phyloP scores from a whole-genome alignment of 2,888 invertebrate species.

The Endomychus coccineus region DNA sequence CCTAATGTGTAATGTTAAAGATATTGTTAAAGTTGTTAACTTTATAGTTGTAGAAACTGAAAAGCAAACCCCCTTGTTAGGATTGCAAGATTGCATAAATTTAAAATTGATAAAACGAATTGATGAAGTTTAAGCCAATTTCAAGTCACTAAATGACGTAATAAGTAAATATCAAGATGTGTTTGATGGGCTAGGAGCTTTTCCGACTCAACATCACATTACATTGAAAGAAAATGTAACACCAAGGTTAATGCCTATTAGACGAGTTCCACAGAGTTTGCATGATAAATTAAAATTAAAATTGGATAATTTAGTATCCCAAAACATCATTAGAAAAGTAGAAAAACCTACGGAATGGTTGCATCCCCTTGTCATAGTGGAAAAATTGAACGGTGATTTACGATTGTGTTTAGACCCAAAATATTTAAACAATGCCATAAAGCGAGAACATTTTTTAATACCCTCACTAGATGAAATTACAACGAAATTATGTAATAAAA shows the following conservation, averaged over 20 bases:
- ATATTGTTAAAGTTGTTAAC: not conserved
- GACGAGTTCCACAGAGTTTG: conserved; percentile 12
- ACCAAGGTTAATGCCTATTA: conserved; percentile 10
- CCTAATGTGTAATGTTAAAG: conserved; percentile 10
- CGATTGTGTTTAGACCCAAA: conserved; percentile 20
- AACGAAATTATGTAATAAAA: conserved; percentile 15
- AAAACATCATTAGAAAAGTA: conserved; percentile 6
- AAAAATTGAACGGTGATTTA: conserved; percentile 19
- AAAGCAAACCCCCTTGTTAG: conserved; percentile 6
- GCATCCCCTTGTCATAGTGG: conserved; percentile 19
- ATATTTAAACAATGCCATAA: conserved; percentile 15
- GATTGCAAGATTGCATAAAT: conserved; percentile 1
- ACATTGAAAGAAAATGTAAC: conserved; percentile 14
- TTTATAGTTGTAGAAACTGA: conserved; percentile 22
- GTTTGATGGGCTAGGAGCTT: conserved; percentile 14
- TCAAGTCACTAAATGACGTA: no score
- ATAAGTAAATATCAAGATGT: conserved; percentile 7
- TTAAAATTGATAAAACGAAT: conserved; percentile 1
- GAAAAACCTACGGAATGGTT: conserved; percentile 16
- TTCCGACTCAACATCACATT: conserved; percentile 13
- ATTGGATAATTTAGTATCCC: no score
- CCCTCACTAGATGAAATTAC: conserved; percentile 18
- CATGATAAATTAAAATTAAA: conserved; percentile 11
- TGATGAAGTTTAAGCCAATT: not conserved
- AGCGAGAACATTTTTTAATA: conserved; percentile 18